These are phyloP conservation scores for Falco rusticolus DNA, from an alignment of 2,797 vertebrate genomes.

Conservation along the genomic window DNA sequence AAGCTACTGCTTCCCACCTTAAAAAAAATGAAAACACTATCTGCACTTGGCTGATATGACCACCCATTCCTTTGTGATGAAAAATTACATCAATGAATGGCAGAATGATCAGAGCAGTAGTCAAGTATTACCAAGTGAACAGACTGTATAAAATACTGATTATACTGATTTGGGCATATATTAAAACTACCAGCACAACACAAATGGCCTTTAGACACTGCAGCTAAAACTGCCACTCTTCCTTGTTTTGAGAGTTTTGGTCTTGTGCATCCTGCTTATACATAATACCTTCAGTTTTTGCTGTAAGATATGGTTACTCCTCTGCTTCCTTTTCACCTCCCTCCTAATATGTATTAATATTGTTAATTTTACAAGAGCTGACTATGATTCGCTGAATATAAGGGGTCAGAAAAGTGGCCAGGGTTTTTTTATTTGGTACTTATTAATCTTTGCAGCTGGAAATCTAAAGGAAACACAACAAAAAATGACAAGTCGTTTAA, in stretches of 20 bases:
- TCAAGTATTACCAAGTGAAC: not conserved
- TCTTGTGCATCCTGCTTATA: not conserved
- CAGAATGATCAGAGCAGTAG: not conserved
- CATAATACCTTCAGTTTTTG: not conserved
- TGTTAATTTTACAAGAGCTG: not conserved
- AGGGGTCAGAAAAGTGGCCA: not conserved
- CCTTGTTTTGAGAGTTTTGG: not conserved
- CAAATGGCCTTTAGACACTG: not conserved
- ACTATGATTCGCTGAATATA: not conserved
- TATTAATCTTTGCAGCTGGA: not conserved
- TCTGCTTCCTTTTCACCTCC: not conserved
- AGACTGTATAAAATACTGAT: not conserved
- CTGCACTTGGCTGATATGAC: not conserved
- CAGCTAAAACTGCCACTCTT: not conserved
- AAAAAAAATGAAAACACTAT: not conserved
- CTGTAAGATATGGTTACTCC: not conserved
- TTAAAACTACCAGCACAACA: not conserved
- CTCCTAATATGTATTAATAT: not conserved
- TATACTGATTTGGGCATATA: not conserved
- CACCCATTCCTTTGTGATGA: not conserved
- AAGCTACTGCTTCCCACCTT: not conserved
- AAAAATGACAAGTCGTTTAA: not conserved
- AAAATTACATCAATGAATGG: not conserved
- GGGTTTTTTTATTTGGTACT: not conserved
- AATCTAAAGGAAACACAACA: not conserved